A percentile compares a stretch with the other conserved stretches of the same genome.
These are phyloP conservation scores for Emmelina monodactyla DNA, from an alignment of 2,888 invertebrate genomes.

Conservation along the genomic window DNA sequence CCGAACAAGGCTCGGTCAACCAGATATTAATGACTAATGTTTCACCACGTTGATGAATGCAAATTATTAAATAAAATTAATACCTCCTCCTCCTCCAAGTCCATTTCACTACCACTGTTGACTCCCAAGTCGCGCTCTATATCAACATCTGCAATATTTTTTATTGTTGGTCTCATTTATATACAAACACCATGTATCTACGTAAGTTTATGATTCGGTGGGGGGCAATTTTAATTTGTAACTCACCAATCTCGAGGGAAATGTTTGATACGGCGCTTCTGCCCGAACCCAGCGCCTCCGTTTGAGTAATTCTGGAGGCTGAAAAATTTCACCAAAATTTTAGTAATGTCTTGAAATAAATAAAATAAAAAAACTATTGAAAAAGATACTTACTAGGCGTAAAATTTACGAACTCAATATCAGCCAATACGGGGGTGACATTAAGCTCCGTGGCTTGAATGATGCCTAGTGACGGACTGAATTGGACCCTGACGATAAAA, in stretches of 20 bases:
- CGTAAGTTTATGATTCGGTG: too few relatives aligned
- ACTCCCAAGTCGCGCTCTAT: conserved; percentile 7
- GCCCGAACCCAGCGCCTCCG: background rate
- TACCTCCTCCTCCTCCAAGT: too few relatives aligned
- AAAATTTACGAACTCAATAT: conserved; percentile 3
- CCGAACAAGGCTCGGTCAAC: too few relatives aligned
- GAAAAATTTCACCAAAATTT: background rate
- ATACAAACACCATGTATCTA: too few relatives aligned
- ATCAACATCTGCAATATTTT: too few relatives aligned
- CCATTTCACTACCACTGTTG: too few relatives aligned
- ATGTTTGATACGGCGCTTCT: too few relatives aligned
- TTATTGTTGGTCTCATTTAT: too few relatives aligned
- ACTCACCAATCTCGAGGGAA: background rate
- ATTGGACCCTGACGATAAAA: conserved; percentile 7
- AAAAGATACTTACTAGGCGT: conserved; percentile 4
- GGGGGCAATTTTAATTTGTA: too few relatives aligned
- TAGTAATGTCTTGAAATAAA: conserved; percentile 2
- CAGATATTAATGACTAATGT: too few relatives aligned
- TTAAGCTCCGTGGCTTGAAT: conserved; percentile 1
- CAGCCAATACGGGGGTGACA: conserved; percentile 1
- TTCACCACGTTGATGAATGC: too few relatives aligned
- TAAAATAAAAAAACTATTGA: conserved; percentile 1
- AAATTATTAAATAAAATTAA: too few relatives aligned
- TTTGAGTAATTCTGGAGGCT: background rate
- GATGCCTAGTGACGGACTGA: conserved; percentile 4